Percentiles rank a stretch among this genome's conserved stretches.
Conservation (phyloP, 2,888 invertebrate species). For the Yponomeuta sedellus region DNA sequence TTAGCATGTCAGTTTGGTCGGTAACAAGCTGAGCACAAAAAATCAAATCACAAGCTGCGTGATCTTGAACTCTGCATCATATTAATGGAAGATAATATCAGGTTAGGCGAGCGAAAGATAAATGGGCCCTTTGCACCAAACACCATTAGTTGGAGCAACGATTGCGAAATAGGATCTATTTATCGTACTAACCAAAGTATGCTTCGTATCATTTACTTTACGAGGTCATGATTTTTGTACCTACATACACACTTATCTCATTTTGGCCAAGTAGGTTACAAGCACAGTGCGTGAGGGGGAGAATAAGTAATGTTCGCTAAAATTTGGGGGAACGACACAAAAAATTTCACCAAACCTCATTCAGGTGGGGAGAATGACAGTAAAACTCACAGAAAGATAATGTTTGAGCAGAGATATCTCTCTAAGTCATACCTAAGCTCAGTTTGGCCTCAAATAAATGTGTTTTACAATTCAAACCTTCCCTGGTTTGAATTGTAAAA, state of each 20-base stretch:
- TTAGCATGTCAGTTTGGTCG: background rate
- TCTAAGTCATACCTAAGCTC: too few relatives aligned
- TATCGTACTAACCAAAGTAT: background rate
- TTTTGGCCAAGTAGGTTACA: background rate
- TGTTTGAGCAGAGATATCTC: too few relatives aligned
- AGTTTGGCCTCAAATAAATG: too few relatives aligned
- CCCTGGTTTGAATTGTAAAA: too few relatives aligned
- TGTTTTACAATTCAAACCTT: too few relatives aligned
- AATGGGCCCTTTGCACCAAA: conserved; percentile 17
- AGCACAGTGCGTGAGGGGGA: too few relatives aligned
- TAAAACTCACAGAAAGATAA: too few relatives aligned
- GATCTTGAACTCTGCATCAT: conserved; percentile 16
- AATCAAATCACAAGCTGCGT: conserved; percentile 1
- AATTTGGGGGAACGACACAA: too few relatives aligned
- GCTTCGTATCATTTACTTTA: background rate
- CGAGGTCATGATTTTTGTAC: background rate
- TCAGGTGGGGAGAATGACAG: too few relatives aligned
- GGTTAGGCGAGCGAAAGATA: conserved; percentile 16
- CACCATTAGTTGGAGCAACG: background rate
- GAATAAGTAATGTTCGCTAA: too few relatives aligned
- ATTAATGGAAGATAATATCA: conserved; percentile 17
- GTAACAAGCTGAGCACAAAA: background rate
- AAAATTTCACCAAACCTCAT: too few relatives aligned
- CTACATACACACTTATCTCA: background rate
- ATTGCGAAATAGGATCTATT: background rate